Evolutionary conservation across 2,888 invertebrate genomes (phyloP), one percentile per base, ranked within the genome.

Genomic region (Dryobota labecula): DNA sequence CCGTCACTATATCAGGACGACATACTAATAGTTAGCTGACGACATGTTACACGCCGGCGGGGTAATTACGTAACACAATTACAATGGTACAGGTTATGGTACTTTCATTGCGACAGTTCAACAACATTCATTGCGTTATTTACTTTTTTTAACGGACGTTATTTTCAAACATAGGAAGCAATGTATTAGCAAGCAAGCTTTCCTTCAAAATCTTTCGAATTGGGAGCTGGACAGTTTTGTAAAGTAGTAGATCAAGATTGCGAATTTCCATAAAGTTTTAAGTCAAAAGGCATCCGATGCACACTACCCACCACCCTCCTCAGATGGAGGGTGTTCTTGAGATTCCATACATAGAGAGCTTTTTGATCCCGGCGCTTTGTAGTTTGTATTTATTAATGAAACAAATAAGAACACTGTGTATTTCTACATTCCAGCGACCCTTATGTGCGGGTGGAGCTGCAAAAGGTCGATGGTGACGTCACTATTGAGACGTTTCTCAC

Each of bases 401-500:
- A 36, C 6, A 53, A 51, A 18, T 30, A 53, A 53, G 3, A 53
- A 30, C 30, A n/a, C 3, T 3, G 9, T 33, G n/a, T 56, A 15
- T 57, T n/a, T 30, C 1, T 51, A 3, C 3, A 11, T 61, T 97
- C 47, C 95, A 99, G 99, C 96, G 99, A 99, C 96, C 99, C 99
- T 7, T 99, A 99, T 96, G 99, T 99, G 54, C 97, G 98, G 87
- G 98, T 99, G 91, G 98, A 99, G 94, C 96, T 99, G 88, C 98
- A 98, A 90, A 98, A 98, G 84, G 97, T 97, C 82, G 98, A 98
- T 90, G 98, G 98, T 84, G 98, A 99, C 94, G 98, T 98, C 92
- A 98, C 98, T 75, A 97, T 99, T 91, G 99, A 99, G 95, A 98
- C 98, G 78, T 98, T 98, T 90, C 97, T 99, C 90, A 99, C 99